phyloP scores from a whole-genome alignment of 1,140 invertebrate species.

The Ditylenchus dipsaci region DNA sequence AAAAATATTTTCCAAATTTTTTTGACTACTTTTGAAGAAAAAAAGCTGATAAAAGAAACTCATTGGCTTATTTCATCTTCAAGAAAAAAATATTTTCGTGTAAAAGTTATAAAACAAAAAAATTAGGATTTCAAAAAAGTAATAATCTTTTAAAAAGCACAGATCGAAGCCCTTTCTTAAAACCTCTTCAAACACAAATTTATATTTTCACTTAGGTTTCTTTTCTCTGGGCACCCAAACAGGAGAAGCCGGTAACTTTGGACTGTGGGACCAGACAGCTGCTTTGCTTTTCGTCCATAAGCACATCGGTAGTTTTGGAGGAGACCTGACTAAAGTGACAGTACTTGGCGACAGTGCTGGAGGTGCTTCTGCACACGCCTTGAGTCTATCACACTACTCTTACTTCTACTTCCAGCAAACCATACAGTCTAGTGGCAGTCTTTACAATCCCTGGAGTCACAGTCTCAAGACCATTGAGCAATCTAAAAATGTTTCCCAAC shows the following conservation, averaged over 20 bases:
- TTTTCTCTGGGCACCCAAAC: background rate
- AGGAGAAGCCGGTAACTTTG: slow-evolving; percentile 7
- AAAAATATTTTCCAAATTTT: too few species aligned
- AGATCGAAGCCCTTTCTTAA: too few species aligned
- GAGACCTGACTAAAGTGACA: slow-evolving; percentile 87
- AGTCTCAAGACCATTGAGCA: background rate
- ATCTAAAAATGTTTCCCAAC: background rate
- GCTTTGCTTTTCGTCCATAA: slow-evolving; percentile 71
- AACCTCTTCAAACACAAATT: too few species aligned
- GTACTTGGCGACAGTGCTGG: slow-evolving; percentile 84
- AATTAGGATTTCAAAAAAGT: too few species aligned
- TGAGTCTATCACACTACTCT: slow-evolving; percentile 21
- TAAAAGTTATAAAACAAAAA: too few species aligned
- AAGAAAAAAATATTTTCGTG: too few species aligned
- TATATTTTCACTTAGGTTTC: too few species aligned
- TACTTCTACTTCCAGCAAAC: background rate
- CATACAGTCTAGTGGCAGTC: background rate
- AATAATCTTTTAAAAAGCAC: too few species aligned
- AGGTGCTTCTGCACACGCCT: slow-evolving; percentile 4
- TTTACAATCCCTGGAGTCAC: background rate
- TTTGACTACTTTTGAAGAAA: too few species aligned
- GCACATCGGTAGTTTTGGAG: slow-evolving; percentile 84
- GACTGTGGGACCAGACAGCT: slow-evolving; percentile 86
- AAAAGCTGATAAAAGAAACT: too few species aligned
- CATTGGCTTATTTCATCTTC: background rate